phyloP scores from a whole-genome alignment of 1,140 invertebrate genomes.

The Copidosoma floridanum region DNA sequence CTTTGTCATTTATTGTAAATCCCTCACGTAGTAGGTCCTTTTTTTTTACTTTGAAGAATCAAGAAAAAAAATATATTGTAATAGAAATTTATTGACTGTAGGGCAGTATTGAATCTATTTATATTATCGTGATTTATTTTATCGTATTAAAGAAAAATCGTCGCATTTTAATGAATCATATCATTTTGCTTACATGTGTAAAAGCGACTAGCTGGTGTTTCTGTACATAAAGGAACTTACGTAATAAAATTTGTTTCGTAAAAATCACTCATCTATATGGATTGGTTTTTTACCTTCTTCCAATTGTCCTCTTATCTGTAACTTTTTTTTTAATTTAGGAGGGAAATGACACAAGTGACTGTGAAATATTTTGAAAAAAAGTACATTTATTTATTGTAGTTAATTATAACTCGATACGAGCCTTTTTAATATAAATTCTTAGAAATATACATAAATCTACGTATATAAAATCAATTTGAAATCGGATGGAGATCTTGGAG shows the following conservation, averaged over 20 bases:
- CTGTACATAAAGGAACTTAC: constrained; percentile 51
- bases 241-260: constrained; percentile 48
- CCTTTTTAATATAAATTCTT: constrained; percentile 24
- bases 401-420: constrained; percentile 29
- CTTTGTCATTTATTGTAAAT: constrained; percentile 23
- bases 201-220: constrained; percentile 47
- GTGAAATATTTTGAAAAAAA: constrained; percentile 6
- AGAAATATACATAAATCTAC: constrained; percentile 30
- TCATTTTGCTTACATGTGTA: constrained; percentile 42
- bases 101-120: constrained; percentile 31
- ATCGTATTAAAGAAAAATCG: constrained; percentile 27
- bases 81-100: constrained; percentile 26
- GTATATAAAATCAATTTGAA: constrained; percentile 19
- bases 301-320: no score
- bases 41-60: constrained; percentile 29
- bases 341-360: no score
- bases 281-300: no score
- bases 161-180: constrained; percentile 36
- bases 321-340: no score
- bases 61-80: constrained; percentile 8
- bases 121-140: constrained; percentile 31
- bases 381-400: constrained; percentile 20
- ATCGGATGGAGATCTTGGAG: constrained; percentile 21
- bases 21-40: constrained; percentile 18
- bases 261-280: constrained; percentile 26